Base-by-base conservation (phyloP, 1,140 invertebrate species). In the Pogonognathellus flavescens region DNA sequence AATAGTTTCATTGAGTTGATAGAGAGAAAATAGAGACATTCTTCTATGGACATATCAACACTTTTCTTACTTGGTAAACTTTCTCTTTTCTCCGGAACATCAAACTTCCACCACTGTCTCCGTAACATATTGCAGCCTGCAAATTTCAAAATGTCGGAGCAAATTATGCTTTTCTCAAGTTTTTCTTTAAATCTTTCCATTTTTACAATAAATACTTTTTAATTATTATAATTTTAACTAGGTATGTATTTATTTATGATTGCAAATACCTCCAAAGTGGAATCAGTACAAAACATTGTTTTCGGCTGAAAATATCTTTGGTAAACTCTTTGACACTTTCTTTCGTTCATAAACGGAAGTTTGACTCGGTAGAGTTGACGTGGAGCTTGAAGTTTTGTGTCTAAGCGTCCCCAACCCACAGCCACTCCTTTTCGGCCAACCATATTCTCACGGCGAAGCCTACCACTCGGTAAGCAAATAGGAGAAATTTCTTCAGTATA, bases 221-320 rank as follows among this genome's bases (percentile, higher is more conserved):
- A 13, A 13, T 7, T 22, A 20, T 62, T n/a, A 20, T 22, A 60
- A 57, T 59, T 22, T 16, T 85, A 31, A 60, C 49, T n/a, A 18
- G 60, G 22, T 9, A 62, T 18, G 25, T 83, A 84, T 84, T 84
- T 11, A 83, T 83, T 55, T 22, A 25, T 8, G 1, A 66, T 14
- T n/a, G n/a, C n/a, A n/a, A 66, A 25, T n/a, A 62, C 82, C 50
- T 87, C 84, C 25, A 31, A 22, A 41, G 62, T 87, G 5, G 88
- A 88, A 49, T 87, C 88, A 6, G 86, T 88, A 55, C 88, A 88
- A 80, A 87, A 80, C 88, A 88, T 88, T 11, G 70, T 57, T 66
- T 84, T 83, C 13, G 82, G 82, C 11, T 83, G 62, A 52, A 87
- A 88, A 82, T 86, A 87, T 49, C 62, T 57, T 20, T 83, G 66